Evolutionary conservation across 2,797 vertebrate genomes (phyloP).

Genomic region (Paguma larvata): DNA sequence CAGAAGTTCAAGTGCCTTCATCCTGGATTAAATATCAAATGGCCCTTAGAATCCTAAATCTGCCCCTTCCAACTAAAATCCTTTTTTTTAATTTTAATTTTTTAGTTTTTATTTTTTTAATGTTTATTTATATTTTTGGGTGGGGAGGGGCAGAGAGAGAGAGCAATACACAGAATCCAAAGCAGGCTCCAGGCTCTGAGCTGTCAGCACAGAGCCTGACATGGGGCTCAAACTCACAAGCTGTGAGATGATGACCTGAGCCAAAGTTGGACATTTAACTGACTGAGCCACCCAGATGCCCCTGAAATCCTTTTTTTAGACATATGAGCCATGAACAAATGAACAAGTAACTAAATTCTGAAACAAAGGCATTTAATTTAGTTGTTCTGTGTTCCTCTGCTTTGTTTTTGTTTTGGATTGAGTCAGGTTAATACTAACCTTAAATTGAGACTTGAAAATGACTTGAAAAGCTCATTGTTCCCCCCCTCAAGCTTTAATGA

Average conservation of each 20-base stretch:
- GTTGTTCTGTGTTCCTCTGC: neutral
- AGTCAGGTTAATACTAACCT: neutral
- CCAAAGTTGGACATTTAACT: too few relatives aligned
- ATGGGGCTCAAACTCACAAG: too few relatives aligned
- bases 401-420: constrained; percentile 4
- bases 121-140: too few relatives aligned
- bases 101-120: too few relatives aligned
- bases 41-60: neutral
- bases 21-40: neutral
- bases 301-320: neutral
- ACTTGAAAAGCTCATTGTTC: neutral
- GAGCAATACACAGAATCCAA: too few relatives aligned
- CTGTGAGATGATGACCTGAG: too few relatives aligned
- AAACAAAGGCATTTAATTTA: neutral
- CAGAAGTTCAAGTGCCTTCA: neutral
- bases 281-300: too few relatives aligned
- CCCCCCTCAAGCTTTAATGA: neutral
- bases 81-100: too few relatives aligned
- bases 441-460: neutral
- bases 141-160: too few relatives aligned
- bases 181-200: too few relatives aligned
- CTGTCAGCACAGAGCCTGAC: too few relatives aligned
- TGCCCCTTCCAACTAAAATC: neutral
- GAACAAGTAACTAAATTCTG: neutral
- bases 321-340: neutral